Evolutionary conservation across 2,113 vertebrate genomes (phyloP).

Genomic region (Crocuta crocuta): DNA sequence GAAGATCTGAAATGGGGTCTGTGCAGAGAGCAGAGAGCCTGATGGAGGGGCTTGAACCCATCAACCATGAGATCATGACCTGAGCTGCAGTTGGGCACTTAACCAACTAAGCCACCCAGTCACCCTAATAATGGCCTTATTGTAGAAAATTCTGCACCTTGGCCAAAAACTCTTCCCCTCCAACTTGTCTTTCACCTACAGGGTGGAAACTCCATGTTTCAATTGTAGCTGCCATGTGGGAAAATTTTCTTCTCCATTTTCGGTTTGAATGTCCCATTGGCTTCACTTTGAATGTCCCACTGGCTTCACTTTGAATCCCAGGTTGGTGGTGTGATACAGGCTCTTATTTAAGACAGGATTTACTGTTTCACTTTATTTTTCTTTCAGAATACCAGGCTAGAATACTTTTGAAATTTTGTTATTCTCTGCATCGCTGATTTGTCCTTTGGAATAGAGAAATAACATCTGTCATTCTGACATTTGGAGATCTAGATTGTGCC

Average conservation of each 20-base stretch:
- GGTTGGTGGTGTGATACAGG: not conserved
- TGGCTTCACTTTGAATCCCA: not conserved
- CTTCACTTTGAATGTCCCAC: not conserved
- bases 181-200: not conserved
- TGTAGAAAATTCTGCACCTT: not conserved
- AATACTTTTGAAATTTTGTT: constrained; percentile 77
- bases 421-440: constrained; percentile 72
- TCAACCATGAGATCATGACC: no score
- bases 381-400: constrained; percentile 31
- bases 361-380: constrained; percentile 68
- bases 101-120: no score
- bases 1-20: no score
- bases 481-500: constrained; percentile 66
- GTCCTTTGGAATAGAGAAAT: constrained; percentile 79
- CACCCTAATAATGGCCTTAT: not conserved
- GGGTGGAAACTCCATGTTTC: not conserved
- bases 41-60: no score
- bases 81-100: no score
- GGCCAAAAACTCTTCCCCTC: not conserved
- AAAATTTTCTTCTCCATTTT: not conserved
- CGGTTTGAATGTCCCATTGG: not conserved
- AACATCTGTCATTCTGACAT: constrained; percentile 82
- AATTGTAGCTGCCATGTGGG: not conserved
- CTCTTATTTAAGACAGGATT: constrained; percentile 35
- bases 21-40: no score